Evolutionary conservation across 2,888 invertebrate species (phyloP), one percentile per base, ranked within the genome.

Genomic region (Tinea pellionella): DNA sequence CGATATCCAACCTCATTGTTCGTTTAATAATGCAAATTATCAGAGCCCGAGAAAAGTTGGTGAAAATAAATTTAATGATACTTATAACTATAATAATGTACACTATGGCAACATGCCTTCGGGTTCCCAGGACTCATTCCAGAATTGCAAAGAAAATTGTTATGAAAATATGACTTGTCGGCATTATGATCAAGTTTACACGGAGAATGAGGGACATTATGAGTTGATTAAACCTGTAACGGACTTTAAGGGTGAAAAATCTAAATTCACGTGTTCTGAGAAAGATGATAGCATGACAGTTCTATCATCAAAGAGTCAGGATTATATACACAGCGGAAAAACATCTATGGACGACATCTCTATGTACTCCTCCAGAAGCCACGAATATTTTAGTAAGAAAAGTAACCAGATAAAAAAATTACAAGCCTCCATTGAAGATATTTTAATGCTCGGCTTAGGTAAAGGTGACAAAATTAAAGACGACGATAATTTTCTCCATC

Each of bases 241-340:
- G 2, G 70, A 78, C 61, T 24, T 24, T n/a, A n/a, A n/a, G n/a
- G n/a, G n/a, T n/a, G n/a, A n/a, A n/a, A n/a, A n/a, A n/a, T n/a
- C n/a, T n/a, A n/a, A n/a, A n/a, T n/a, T n/a, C n/a, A n/a, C n/a
- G n/a, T n/a, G n/a, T n/a, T n/a, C n/a, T n/a, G n/a, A n/a, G n/a
- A n/a, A n/a, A 53, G 90, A 90, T 63, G 89, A 90, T n/a, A n/a
- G n/a, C 69, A 88, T 89, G 0, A 86, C 89, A 0, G 89, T 89
- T 15, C 80, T 82, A 8, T 81, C 79, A 0, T 32, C 57, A 32
- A 57, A 57, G 29, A 57, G 57, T 32, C 57, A 57, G 19, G 67
- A 65, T 32, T 63, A 63, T 13, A 61, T 64, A 61, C 64, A 61
- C 63, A 67, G 63, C 64, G 57, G 57, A 2, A 57, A 57, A 57